Conservation (phyloP, 2,797 vertebrate genomes). For the Cottoperca gobio region DNA sequence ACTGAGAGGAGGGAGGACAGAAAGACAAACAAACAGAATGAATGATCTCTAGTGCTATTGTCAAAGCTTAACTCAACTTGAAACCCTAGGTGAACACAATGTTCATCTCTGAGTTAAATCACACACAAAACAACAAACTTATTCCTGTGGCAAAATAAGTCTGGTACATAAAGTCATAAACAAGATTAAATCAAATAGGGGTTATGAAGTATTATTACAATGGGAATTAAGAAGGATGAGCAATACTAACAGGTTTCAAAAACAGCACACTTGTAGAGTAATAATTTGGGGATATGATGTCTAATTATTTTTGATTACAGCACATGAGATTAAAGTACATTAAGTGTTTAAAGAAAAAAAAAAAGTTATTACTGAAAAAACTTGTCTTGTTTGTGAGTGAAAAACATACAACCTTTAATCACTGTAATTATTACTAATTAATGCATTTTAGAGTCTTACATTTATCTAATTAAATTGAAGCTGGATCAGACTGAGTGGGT, state of each 20-base stretch:
- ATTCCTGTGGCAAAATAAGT: not conserved
- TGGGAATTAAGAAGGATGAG: not conserved
- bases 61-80: not conserved
- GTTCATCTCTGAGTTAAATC: not conserved
- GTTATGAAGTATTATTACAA: not conserved
- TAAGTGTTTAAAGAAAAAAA: not conserved
- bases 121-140: not conserved
- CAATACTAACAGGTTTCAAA: not conserved
- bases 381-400: no score
- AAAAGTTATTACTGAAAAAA: not conserved
- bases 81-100: not conserved
- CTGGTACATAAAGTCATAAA: not conserved
- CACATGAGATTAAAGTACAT: not conserved
- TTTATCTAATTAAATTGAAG: not conserved
- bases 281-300: not conserved
- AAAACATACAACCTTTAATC: not conserved
- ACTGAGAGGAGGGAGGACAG: constrained; percentile 68
- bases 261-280: not conserved
- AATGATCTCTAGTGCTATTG: not conserved
- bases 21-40: not conserved
- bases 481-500: not conserved
- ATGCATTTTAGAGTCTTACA: not conserved
- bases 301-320: not conserved
- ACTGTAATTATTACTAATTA: not conserved
- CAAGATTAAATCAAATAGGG: not conserved